Conservation (phyloP, 2,113 vertebrate species). For the Bubalus kerabau region DNA sequence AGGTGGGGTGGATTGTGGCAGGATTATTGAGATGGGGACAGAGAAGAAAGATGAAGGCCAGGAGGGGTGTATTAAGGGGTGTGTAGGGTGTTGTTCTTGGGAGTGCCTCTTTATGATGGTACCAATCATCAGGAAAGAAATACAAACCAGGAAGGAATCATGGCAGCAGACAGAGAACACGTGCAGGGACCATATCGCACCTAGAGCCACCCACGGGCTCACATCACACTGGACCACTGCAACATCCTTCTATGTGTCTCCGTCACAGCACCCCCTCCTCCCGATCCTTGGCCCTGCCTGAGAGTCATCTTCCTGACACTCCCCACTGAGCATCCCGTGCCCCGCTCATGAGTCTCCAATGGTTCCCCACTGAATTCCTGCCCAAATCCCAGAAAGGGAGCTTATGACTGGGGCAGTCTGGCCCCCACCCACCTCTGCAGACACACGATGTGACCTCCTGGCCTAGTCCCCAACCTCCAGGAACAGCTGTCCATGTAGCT, state of each 20-base stretch:
- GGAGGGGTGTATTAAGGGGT: accelerated
- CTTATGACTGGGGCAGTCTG: accelerated
- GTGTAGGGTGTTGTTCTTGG: accelerated
- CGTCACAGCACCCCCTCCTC: accelerated
- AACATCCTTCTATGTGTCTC: accelerated
- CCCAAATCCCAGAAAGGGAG: too few relatives aligned
- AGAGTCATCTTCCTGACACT: not conserved
- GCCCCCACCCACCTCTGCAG: not conserved
- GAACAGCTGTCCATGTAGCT: accelerated
- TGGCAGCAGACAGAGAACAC: accelerated
- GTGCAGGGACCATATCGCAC: accelerated
- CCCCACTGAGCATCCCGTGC: accelerated
- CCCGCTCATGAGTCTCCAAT: not conserved
- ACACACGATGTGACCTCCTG: accelerated
- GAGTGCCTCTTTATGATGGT: not conserved
- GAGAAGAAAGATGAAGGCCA: not conserved
- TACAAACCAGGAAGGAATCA: not conserved
- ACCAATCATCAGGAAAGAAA: not conserved
- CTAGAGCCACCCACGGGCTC: accelerated
- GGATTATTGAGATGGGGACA: not conserved
- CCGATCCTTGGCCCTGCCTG: not conserved
- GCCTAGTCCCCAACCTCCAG: not conserved
- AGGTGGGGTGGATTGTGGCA: accelerated
- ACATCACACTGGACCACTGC: accelerated
- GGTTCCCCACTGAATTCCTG: not conserved